phyloP scores from a whole-genome alignment of 2,888 invertebrate species.

The Opisthograptis luteolata region DNA sequence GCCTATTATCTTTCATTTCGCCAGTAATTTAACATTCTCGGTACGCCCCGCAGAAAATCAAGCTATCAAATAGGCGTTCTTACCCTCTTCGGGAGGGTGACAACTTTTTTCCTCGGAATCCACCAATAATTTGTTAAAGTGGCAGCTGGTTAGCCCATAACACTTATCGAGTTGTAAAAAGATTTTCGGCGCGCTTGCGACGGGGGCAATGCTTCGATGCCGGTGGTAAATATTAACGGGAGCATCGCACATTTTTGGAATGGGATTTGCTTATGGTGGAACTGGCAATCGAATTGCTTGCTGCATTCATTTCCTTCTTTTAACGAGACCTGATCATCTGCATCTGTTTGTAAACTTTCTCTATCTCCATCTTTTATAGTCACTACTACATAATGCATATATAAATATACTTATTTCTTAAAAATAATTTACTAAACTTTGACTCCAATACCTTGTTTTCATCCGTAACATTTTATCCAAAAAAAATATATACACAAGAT shows the following conservation, averaged over 20 bases:
- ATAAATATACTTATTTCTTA: too few species aligned
- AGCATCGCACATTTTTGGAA: slow-evolving; percentile 16
- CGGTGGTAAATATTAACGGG: slow-evolving; percentile 19
- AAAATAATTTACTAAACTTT: too few species aligned
- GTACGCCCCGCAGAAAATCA: slow-evolving; percentile 73
- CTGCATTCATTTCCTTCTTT: too few species aligned
- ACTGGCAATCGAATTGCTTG: slow-evolving; percentile 3
- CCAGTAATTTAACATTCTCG: slow-evolving; percentile 81
- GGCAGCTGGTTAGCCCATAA: slow-evolving; percentile 80
- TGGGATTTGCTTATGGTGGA: slow-evolving; percentile 13
- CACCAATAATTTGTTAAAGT: slow-evolving; percentile 82
- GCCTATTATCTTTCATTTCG: slow-evolving; percentile 83
- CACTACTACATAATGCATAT: too few species aligned
- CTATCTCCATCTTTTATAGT: too few species aligned
- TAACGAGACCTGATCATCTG: too few species aligned
- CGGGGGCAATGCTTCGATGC: slow-evolving; percentile 13
- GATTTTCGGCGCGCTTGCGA: slow-evolving; percentile 48
- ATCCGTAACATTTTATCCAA: too few species aligned
- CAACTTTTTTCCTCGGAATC: slow-evolving; percentile 79
- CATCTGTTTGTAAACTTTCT: too few species aligned
- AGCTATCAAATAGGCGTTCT: slow-evolving; percentile 78
- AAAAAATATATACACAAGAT: too few species aligned
- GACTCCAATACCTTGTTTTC: too few species aligned
- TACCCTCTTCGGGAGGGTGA: slow-evolving; percentile 72
- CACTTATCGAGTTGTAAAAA: slow-evolving; percentile 78